phyloP scores from a whole-genome alignment of 2,113 vertebrate species.

The Atrichornis clamosus region DNA sequence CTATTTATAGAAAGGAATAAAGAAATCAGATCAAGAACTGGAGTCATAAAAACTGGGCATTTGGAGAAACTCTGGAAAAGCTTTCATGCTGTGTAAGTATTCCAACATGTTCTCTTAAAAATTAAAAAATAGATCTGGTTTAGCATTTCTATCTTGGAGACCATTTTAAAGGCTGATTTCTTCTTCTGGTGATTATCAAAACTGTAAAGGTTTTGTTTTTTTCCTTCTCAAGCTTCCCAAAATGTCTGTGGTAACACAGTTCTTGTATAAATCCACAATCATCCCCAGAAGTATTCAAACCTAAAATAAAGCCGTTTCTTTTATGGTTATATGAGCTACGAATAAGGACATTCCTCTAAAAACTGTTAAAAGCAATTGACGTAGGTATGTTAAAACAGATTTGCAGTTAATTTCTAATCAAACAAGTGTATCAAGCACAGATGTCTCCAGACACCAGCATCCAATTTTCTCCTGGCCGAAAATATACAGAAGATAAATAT shows the following conservation, averaged over 20 bases:
- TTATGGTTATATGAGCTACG: neutral
- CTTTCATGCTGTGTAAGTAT: neutral
- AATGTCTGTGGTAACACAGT: neutral
- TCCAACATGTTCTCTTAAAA: slow-evolving; percentile 17
- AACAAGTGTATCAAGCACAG: slow-evolving; percentile 32
- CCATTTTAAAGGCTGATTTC: neutral
- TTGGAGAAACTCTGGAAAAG: neutral
- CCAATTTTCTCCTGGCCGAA: slow-evolving; percentile 33
- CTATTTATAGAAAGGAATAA: neutral
- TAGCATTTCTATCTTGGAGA: neutral
- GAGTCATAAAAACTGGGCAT: neutral
- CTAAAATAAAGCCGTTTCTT: slow-evolving; percentile 9
- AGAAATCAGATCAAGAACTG: neutral
- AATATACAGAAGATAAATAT: slow-evolving; percentile 50
- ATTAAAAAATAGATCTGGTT: neutral
- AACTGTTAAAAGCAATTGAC: slow-evolving; percentile 21
- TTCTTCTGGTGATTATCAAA: slow-evolving; percentile 27
- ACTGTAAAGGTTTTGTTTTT: neutral
- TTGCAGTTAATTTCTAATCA: neutral
- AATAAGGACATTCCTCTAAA: neutral
- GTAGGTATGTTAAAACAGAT: neutral
- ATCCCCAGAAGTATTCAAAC: neutral
- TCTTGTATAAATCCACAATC: slow-evolving; percentile 1
- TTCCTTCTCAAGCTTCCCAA: neutral
- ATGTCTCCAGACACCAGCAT: slow-evolving; percentile 32